Evolutionary conservation across 2,797 vertebrate species (phyloP).

Genomic region (Podarcis lilfordi): DNA sequence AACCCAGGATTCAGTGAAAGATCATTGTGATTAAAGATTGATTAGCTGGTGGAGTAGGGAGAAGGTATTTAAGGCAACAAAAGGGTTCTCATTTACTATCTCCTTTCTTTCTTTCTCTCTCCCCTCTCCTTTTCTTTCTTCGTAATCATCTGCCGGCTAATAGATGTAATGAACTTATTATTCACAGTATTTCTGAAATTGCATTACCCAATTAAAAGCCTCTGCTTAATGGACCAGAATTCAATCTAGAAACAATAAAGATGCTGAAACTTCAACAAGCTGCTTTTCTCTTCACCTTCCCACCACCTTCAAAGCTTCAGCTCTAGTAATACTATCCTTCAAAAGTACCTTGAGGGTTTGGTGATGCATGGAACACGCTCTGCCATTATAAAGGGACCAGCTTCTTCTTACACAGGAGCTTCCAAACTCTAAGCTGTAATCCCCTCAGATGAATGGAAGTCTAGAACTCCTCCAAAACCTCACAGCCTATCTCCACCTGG

Average conservation of each 20-base stretch:
- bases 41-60: constrained; percentile 9
- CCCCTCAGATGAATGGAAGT: not conserved
- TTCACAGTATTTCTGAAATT: constrained; percentile 28
- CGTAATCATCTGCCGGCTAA: constrained; percentile 27
- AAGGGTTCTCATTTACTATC: constrained; percentile 5
- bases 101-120: not conserved
- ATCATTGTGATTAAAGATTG: constrained; percentile 7
- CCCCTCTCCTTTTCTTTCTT: constrained; percentile 1
- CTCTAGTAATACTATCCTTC: not conserved
- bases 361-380: not conserved
- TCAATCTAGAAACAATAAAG: constrained; percentile 26
- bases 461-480: not conserved
- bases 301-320: not conserved
- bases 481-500: not conserved
- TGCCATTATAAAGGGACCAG: not conserved
- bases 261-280: not conserved
- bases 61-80: constrained; percentile 28
- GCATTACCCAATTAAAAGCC: constrained; percentile 48
- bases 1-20: not conserved
- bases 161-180: constrained; percentile 21
- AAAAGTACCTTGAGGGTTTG: not conserved
- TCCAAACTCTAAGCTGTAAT: not conserved
- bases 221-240: constrained; percentile 30
- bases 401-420: not conserved
- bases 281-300: not conserved